Base-by-base conservation (phyloP, 2,113 vertebrate species). In the Aegithalos caudatus region DNA sequence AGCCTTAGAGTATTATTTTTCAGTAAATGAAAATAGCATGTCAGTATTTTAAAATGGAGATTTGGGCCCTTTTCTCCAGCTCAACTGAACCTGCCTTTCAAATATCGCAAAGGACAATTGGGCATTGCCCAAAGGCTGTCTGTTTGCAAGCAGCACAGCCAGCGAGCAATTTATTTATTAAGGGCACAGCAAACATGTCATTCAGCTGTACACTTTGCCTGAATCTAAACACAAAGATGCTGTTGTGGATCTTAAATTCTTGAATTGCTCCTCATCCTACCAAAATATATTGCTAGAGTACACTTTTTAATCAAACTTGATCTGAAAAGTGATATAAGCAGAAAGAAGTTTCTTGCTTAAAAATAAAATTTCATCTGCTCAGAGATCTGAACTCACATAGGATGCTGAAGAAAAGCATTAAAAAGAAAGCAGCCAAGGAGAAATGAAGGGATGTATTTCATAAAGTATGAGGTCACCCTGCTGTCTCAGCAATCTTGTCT, bases 111-210 rank as follows among this genome's bases (percentile, higher is more conserved):
- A 94, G 60, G 67, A 88, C 61, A 82, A 85, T 1, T 28, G 74
- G 83, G 44, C 85, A 95, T 73, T 94, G 94, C 90, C 85, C 86
- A 73, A 86, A 91, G 93, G 90, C 69, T 95, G 70, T 33, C 78
- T 70, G 81, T 93, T 90, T 94, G 74, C 60, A 88, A 72, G 87
- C 76, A 95, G 64, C 79, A 77, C 33, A 94, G 64, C 33, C 71
- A 93, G 58, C 29, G 87, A 92, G 67, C 90, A 88, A 82, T 95
- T 87, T 86, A 69, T 66, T 92, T 90, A 82, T 80, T 88, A 88
- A 91, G 81, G 85, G 47, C 76, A 80, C 35, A 90, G n/a, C 27
- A 96, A 83, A 80, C 62, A 57, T 47, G 48, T 72, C 74, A 92
- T 83, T 94, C 90, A 73, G 50, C 62, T 91, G 87, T 50, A 95